These are phyloP conservation scores for Aricia artaxerxes DNA, from an alignment of 2,888 invertebrate genomes.

Conservation along the genomic window DNA sequence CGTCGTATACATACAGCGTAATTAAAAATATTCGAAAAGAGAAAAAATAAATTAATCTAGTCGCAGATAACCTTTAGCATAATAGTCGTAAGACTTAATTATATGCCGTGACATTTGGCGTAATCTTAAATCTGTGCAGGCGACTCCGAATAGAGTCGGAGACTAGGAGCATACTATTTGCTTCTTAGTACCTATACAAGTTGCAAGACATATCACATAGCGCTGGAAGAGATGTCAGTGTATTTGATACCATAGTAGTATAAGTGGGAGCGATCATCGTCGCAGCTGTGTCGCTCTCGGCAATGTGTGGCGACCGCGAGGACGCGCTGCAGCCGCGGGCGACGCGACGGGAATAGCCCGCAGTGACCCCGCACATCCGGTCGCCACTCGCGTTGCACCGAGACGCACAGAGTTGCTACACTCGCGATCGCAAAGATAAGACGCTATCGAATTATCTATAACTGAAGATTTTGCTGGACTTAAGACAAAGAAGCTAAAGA, in stretches of 20 bases:
- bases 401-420: no score
- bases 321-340: neutral
- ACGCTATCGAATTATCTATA: no score
- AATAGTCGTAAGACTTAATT: conserved; percentile 13
- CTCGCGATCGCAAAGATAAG: no score
- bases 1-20: neutral
- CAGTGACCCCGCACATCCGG: neutral
- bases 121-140: neutral
- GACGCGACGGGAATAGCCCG: neutral
- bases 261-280: neutral
- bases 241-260: neutral
- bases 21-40: conserved; percentile 6
- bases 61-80: conserved; percentile 10
- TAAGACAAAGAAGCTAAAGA: no score
- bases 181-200: neutral
- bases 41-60: neutral
- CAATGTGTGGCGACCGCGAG: neutral
- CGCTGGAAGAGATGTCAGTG: neutral
- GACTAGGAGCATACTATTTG: neutral
- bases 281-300: neutral
- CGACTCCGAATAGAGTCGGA: neutral
- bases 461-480: no score
- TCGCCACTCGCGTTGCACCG: neutral
- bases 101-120: conserved; percentile 12
- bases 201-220: neutral